Evolutionary conservation across 2,888 invertebrate species (phyloP).

Genomic region (Drosophila buzzatii): DNA sequence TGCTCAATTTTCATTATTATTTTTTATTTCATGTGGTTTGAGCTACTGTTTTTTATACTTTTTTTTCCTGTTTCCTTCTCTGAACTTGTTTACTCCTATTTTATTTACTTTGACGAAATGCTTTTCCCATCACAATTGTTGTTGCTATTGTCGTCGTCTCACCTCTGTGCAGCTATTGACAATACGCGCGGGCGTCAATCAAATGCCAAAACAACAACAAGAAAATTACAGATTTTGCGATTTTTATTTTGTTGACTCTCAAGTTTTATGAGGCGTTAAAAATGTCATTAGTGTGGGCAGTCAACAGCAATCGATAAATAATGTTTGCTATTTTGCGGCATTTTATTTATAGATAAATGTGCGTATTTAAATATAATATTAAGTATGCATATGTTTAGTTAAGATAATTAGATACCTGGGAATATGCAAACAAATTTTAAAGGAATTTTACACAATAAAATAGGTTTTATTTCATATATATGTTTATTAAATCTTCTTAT

Average conservation of each 20-base stretch:
- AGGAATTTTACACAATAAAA: too few species aligned
- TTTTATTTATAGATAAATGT: neutral
- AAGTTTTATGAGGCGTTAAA: conserved; percentile 66
- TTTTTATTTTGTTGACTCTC: conserved; percentile 29
- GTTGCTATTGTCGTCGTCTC: conserved; percentile 41
- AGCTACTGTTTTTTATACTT: conserved; percentile 12
- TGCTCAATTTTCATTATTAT: conserved; percentile 70
- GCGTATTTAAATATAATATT: too few species aligned
- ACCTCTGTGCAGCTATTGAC: conserved; percentile 49
- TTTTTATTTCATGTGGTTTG: conserved; percentile 42
- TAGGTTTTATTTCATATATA: too few species aligned
- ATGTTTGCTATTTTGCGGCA: conserved; percentile 2
- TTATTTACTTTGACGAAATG: conserved; percentile 63
- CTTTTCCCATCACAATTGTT: conserved; percentile 57
- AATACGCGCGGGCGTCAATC: conserved; percentile 29
- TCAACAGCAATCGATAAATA: conserved; percentile 43
- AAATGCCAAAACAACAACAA: conserved; percentile 20
- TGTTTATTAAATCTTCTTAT: too few species aligned
- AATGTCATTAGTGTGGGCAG: conserved; percentile 56
- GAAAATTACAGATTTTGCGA: conserved; percentile 25
- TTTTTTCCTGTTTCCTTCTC: conserved; percentile 1
- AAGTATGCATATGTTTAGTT: too few species aligned
- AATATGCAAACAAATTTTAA: too few species aligned
- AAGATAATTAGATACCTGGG: too few species aligned
- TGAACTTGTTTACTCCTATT: conserved; percentile 56